Evolutionary conservation across 1,140 invertebrate genomes (phyloP).

Genomic region (Daktulosphaira vitifoliae): DNA sequence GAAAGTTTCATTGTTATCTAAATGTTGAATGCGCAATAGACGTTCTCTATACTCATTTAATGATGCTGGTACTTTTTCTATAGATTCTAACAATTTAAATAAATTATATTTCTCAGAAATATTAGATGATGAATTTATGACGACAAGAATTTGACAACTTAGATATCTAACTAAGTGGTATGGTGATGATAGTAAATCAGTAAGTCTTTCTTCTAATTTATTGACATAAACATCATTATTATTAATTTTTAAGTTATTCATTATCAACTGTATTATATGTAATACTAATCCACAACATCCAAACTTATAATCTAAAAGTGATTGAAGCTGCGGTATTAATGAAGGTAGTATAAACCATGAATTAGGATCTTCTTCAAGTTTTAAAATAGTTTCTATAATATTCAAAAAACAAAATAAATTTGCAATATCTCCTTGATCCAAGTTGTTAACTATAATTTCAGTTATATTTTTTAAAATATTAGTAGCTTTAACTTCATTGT

Average conservation of each 20-base stretch:
- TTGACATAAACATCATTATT: slow-evolving; percentile 3
- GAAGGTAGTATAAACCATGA: not conserved
- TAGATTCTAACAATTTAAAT: slow-evolving; percentile 21
- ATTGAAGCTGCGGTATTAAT: slow-evolving; percentile 7
- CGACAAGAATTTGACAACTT: slow-evolving; percentile 14
- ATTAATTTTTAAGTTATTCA: not conserved
- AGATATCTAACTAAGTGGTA: slow-evolving; percentile 19
- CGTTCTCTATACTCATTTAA: slow-evolving; percentile 57
- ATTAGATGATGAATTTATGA: slow-evolving; percentile 1
- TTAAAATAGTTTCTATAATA: slow-evolving; percentile 17
- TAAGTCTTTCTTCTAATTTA: slow-evolving; percentile 19
- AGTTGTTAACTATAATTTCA: not conserved
- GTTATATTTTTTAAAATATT: not conserved
- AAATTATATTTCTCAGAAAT: not conserved
- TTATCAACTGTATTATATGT: slow-evolving; percentile 7
- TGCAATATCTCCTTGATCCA: slow-evolving; percentile 9
- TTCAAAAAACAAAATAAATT: slow-evolving; percentile 8
- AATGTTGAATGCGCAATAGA: slow-evolving; percentile 60
- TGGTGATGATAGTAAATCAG: slow-evolving; percentile 11
- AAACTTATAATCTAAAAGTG: slow-evolving; percentile 21
- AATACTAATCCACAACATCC: slow-evolving; percentile 20
- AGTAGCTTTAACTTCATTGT: slow-evolving; percentile 3
- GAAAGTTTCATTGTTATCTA: slow-evolving; percentile 45
- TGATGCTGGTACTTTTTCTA: slow-evolving; percentile 13
- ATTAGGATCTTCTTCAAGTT: not conserved